Evolutionary conservation across 2,888 invertebrate genomes (phyloP), one percentile per base, ranked within the genome.

Genomic region (Cephonodes hylas): DNA sequence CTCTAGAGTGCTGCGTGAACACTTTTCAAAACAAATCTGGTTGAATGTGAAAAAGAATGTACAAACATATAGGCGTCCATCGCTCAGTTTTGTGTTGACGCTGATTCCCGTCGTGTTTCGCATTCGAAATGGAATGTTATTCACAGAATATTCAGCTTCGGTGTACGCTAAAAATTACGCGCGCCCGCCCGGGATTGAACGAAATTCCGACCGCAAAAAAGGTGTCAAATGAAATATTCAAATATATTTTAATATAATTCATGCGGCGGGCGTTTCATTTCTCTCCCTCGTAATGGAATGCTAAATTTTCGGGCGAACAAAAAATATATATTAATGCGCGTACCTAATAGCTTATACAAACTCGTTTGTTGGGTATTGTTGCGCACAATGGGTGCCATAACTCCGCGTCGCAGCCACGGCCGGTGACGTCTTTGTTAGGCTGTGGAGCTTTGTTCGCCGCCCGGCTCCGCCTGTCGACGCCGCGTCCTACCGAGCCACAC

Each of bases 211-310:
- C 82, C 85, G 88, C 87, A 88, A 91, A 91, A 91, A 91, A 91
- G 92, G 92, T 92, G 92, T 92, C 92, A 92, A 92, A 92, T 92
- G 92, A 92, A 92, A 92, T 92, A 92, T 92, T 92, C 92, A 92
- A 92, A 92, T 92, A 91, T 92, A 92, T 92, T 92, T 91, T 92
- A 92, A 92, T 92, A 92, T 92, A 92, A 92, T 92, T 92, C 92
- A 92, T 91, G 91, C 91, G 89, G 91, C 92, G 90, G 90, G 91
- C 91, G 90, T 92, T 92, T 91, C 91, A 92, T 92, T 91, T 91
- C 92, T 90, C 91, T 91, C 91, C 92, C 92, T 86, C 87, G 91
- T 92, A 92, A 92, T 91, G 92, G 92, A 92, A 92, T 91, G 92
- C 92, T 88, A 91, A 92, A 92, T 92, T 91, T 91, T 91, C 89